Evolutionary conservation across 2,113 vertebrate species (phyloP).

Genomic region (Dipodomys stephensi): DNA sequence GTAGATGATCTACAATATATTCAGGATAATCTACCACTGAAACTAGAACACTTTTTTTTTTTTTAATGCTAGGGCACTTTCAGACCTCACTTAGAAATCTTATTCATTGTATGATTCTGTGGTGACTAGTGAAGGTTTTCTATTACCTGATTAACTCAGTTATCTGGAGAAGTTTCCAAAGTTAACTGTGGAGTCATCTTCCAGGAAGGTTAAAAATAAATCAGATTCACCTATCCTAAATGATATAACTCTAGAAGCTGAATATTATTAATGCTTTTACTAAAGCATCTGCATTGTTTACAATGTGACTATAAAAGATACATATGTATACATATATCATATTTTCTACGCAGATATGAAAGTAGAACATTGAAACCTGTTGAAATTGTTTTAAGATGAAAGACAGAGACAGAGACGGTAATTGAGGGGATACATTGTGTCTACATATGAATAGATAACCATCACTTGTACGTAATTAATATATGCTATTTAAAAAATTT

Average conservation of each 20-base stretch:
- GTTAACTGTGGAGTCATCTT: slow-evolving; percentile 62
- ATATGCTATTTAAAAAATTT: too few relatives aligned
- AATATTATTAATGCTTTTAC: neutral
- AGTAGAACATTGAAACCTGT: too few relatives aligned
- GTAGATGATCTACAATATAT: slow-evolving; percentile 2
- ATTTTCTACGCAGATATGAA: too few relatives aligned
- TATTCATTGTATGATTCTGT: slow-evolving; percentile 15
- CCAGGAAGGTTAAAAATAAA: slow-evolving; percentile 71
- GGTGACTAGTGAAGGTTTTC: slow-evolving; percentile 52
- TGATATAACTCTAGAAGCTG: slow-evolving; percentile 24
- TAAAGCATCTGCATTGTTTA: neutral
- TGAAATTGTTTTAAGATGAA: too few relatives aligned
- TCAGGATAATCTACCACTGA: slow-evolving; percentile 22
- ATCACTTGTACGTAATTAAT: too few relatives aligned
- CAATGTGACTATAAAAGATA: slow-evolving; percentile 9
- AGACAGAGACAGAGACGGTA: too few relatives aligned
- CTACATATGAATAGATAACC: too few relatives aligned
- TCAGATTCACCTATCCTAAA: slow-evolving; percentile 48
- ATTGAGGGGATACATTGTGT: too few relatives aligned
- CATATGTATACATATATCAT: too few relatives aligned
- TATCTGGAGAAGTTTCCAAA: slow-evolving; percentile 59
- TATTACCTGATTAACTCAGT: slow-evolving; percentile 50
- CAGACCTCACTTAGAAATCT: slow-evolving; percentile 22
- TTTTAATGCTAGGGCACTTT: neutral
- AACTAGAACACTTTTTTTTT: neutral